Evolutionary conservation across 1,140 invertebrate genomes (phyloP).

Genomic region (Zaprionus ornatus): DNA sequence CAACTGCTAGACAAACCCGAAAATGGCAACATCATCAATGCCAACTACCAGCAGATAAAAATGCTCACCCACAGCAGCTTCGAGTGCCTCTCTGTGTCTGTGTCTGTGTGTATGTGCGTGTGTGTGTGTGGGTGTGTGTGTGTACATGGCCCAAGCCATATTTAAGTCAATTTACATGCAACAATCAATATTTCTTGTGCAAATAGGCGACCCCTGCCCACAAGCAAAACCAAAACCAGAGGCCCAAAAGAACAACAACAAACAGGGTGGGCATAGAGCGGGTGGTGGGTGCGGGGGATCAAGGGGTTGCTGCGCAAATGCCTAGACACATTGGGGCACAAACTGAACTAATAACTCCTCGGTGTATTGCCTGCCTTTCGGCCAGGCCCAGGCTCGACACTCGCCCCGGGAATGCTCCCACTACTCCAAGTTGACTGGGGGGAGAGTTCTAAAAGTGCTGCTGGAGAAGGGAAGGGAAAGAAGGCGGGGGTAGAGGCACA

Average conservation of each 20-base stretch:
- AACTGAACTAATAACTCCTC: constrained; percentile 4
- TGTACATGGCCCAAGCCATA: background rate
- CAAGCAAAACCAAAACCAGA: background rate
- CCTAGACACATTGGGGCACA: background rate
- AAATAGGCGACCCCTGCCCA: constrained; percentile 1
- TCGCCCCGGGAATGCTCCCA: background rate
- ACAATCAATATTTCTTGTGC: constrained; percentile 4
- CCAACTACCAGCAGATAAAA: constrained; percentile 4
- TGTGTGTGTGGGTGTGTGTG: background rate
- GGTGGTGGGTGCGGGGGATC: background rate
- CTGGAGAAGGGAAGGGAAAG: too few species aligned
- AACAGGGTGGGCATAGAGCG: too few species aligned
- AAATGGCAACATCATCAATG: constrained; percentile 2
- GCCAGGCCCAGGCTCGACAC: background rate
- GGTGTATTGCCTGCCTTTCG: background rate
- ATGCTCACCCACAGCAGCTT: background rate
- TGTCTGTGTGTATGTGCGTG: too few species aligned
- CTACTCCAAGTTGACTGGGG: background rate
- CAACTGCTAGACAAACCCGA: background rate
- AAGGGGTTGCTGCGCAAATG: background rate
- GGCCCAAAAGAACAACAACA: background rate
- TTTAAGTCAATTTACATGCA: constrained; percentile 4
- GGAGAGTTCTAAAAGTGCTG: background rate
- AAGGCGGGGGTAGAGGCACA: too few species aligned
- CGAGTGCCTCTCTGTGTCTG: background rate